Evolutionary conservation across 2,888 invertebrate genomes (phyloP), one percentile per base, ranked within the genome.

Genomic region (Volucella inflata): DNA sequence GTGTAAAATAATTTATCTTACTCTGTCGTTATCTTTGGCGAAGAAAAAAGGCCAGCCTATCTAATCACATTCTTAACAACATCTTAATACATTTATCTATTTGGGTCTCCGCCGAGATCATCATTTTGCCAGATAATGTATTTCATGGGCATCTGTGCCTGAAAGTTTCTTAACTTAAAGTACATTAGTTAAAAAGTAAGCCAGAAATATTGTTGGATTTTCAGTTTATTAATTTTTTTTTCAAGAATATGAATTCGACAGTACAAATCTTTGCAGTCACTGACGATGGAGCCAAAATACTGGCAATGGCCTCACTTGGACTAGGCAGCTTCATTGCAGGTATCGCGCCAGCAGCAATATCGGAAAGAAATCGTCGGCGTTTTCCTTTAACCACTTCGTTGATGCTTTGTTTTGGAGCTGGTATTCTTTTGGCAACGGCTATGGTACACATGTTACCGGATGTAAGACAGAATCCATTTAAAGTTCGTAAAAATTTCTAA

Each of bases 371-470:
- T 50, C 93, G 94, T 59, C 93, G 93, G 84, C 92, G 93, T 30
- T 94, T 94, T 89, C 95, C 95, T 0, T 90, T 96, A 2, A 89
- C 94, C 1, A 93, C 96, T 0, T 96, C 96, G 0, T 93, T 94
- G 14, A 91, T 96, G 8, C 93, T 97, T 1, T 97, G 96, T 89
- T 96, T 96, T 89, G 97, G 97, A 2, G 96, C 95, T 8, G 97
- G 97, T 1, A 95, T 97, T 21, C 93, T 97, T 4, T 91, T 97
- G 4, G 95, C 96, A 0, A 97, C 97, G 0, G 94, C 96, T 0
- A 88, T 96, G 42, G 93, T 96, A 16, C 97, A 97, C 91, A 96
- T 97, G 93, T 92, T 97, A 4, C 96, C 96, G n/a, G 97, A 97
- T 93, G 95, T 95, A 30, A 89, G 89, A 53, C 2, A 21, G 16